phyloP scores from a whole-genome alignment of 1,140 invertebrate species.

The Scaptodrosophila lebanonensis region DNA sequence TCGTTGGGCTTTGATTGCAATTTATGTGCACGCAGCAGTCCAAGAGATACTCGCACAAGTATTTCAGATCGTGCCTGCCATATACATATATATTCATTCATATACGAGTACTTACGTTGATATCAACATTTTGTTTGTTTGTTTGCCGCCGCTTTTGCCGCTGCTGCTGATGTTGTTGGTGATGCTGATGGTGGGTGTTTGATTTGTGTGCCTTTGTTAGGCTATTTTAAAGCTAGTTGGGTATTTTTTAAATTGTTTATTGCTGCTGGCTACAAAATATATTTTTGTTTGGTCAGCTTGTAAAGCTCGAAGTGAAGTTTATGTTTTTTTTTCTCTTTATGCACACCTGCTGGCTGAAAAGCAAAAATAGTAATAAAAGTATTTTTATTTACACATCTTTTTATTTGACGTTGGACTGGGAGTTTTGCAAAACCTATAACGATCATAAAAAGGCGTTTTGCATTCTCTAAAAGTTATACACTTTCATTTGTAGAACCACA shows the following conservation, averaged over 20 bases:
- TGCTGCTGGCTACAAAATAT: too few relatives aligned
- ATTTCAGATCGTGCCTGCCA: slow-evolving; percentile 11
- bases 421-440: too few relatives aligned
- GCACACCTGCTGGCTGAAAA: too few relatives aligned
- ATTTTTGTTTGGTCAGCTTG: too few relatives aligned
- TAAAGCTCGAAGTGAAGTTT: too few relatives aligned
- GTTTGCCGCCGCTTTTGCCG: slow-evolving; percentile 10
- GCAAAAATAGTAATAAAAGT: too few relatives aligned
- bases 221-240: slow-evolving; percentile 32
- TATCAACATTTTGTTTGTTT: slow-evolving; percentile 57
- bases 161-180: slow-evolving; percentile 14
- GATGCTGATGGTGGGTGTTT: slow-evolving; percentile 44
- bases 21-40: slow-evolving; percentile 25
- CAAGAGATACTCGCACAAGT: neutral
- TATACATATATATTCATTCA: slow-evolving; percentile 11
- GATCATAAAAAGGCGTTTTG: too few relatives aligned
- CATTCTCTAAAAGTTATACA: too few relatives aligned
- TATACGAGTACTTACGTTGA: slow-evolving; percentile 65
- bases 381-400: too few relatives aligned
- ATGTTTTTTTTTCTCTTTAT: too few relatives aligned
- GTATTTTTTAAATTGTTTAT: slow-evolving; percentile 27
- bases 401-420: too few relatives aligned
- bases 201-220: slow-evolving; percentile 28
- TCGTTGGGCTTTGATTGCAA: slow-evolving; percentile 47
- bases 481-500: too few relatives aligned